phyloP scores from a whole-genome alignment of 2,113 vertebrate species.

The Thinocorus orbignyianus region DNA sequence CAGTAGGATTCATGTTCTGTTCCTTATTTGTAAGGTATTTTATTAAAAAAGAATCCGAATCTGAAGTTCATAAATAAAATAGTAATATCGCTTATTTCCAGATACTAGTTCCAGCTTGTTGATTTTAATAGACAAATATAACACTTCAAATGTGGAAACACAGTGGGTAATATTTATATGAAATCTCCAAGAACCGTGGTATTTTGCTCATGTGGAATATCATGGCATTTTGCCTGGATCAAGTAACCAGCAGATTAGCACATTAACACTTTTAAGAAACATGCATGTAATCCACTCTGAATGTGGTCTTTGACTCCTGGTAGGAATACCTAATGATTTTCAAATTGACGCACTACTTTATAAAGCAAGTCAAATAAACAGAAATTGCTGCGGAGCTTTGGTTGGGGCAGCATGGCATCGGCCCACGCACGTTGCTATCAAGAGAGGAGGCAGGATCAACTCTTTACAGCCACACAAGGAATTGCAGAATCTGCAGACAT shows the following conservation, averaged over 20 bases:
- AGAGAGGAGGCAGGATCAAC: neutral
- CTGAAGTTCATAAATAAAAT: constrained; percentile 66
- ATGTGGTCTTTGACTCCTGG: constrained; percentile 80
- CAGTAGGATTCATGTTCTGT: constrained; percentile 41
- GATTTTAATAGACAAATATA: constrained; percentile 76
- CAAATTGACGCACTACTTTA: constrained; percentile 66
- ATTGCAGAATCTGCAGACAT: neutral
- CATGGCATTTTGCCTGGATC: constrained; percentile 87
- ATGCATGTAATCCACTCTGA: constrained; percentile 78
- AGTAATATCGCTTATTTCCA: constrained; percentile 60
- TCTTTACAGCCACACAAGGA: neutral
- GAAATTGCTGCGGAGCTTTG: constrained; percentile 25
- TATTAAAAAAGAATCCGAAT: constrained; percentile 54
- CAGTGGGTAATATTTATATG: constrained; percentile 88
- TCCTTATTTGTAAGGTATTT: constrained; percentile 62
- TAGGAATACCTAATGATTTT: constrained; percentile 78
- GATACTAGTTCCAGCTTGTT: constrained; percentile 74
- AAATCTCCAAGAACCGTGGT: constrained; percentile 78
- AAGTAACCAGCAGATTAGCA: constrained; percentile 96
- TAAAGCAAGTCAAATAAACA: constrained; percentile 62
- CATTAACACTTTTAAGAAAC: constrained; percentile 89
- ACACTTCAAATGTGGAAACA: constrained; percentile 80
- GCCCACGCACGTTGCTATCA: neutral
- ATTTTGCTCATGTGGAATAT: constrained; percentile 80
- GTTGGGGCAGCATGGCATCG: neutral